These are phyloP conservation scores for Hephaestus fuliginosus DNA, from an alignment of 2,797 vertebrate species.

Conservation along the genomic window DNA sequence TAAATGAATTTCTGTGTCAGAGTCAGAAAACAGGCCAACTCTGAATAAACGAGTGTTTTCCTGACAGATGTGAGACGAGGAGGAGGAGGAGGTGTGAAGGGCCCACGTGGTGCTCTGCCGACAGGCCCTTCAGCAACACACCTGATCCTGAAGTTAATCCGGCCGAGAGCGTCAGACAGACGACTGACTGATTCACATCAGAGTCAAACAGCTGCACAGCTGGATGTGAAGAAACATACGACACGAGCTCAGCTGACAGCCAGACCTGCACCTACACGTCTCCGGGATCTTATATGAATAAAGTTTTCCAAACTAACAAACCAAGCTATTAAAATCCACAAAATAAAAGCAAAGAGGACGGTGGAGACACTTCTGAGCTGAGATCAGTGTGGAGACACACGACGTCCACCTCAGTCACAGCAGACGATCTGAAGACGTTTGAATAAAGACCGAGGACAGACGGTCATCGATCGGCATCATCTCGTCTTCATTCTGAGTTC, in stretches of 20 bases:
- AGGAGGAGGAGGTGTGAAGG: conserved; percentile 3
- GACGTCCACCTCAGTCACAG: background rate
- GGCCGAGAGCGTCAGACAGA: background rate
- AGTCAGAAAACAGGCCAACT: background rate
- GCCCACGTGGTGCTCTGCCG: background rate
- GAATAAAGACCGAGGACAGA: background rate
- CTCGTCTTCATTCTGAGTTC: no score
- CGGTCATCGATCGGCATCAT: no score
- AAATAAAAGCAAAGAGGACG: conserved; percentile 19
- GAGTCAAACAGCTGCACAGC: background rate
- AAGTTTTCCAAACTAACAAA: background rate
- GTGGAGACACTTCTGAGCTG: background rate
- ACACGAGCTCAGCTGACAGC: conserved; percentile 9
- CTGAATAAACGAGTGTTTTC: background rate
- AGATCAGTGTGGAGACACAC: background rate
- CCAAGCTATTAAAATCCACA: conserved; percentile 16
- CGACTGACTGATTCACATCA: background rate
- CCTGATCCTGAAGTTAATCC: conserved; percentile 14
- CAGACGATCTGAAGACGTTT: background rate
- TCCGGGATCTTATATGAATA: background rate
- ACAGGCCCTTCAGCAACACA: conserved; percentile 22
- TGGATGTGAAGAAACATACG: background rate
- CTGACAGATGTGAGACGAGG: conserved; percentile 1
- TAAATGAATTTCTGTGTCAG: background rate
- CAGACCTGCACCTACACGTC: background rate